These are phyloP conservation scores for Heptranchias perlo DNA, from an alignment of 2,113 vertebrate species.

Conservation along the genomic window DNA sequence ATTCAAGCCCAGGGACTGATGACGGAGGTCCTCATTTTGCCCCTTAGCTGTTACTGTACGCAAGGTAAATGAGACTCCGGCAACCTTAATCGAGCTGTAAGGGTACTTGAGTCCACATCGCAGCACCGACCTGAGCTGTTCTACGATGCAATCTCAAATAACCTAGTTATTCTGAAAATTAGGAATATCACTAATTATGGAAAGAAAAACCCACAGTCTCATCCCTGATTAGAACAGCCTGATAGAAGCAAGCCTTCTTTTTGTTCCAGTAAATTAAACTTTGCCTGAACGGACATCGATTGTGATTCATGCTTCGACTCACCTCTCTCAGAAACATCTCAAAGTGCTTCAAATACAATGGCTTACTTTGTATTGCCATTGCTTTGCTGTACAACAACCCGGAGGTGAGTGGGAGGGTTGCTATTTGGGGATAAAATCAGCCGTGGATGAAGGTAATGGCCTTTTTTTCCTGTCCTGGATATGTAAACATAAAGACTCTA, in stretches of 20 bases:
- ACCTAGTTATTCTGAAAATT: not conserved
- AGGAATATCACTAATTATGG: too few species aligned
- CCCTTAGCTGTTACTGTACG: too few species aligned
- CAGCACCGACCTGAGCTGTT: not conserved
- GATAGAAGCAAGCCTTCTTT: conserved; percentile 17
- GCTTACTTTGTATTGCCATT: not conserved
- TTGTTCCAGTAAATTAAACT: conserved; percentile 34
- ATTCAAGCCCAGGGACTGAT: not conserved
- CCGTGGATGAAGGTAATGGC: not conserved
- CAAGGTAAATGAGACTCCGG: not conserved
- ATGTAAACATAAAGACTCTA: not conserved
- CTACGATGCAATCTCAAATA: not conserved
- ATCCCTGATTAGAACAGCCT: not conserved
- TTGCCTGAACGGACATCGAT: conserved; percentile 27
- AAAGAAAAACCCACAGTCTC: not conserved
- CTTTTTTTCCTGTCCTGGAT: not conserved
- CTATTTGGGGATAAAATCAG: not conserved
- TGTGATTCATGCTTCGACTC: conserved; percentile 15
- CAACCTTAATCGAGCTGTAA: not conserved
- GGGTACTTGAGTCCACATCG: not conserved
- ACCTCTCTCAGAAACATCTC: not conserved
- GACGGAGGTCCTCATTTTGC: not conserved
- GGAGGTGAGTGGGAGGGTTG: not conserved
- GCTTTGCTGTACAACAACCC: not conserved
- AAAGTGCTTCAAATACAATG: not conserved